Base-by-base conservation (phyloP, 37 sponge, comb jelly and placozoan species). In the Beroe ovata region DNA sequence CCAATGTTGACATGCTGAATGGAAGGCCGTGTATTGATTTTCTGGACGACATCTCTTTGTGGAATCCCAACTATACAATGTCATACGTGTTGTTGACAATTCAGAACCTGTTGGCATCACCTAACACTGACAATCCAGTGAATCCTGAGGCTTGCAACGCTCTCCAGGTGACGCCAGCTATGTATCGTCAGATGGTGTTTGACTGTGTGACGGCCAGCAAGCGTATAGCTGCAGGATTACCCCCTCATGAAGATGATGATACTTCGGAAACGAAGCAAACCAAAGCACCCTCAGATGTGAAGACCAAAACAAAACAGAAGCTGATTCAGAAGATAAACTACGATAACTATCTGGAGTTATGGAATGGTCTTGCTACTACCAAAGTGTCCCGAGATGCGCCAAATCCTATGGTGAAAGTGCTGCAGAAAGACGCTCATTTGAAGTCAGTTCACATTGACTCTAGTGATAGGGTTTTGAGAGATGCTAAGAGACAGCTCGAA, bases 131-230 rank as follows among this genome's bases (percentile, higher is more conserved):
- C 35, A 6, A 42, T 11, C 58, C 89, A 1, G 62, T 89, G 25
- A 89, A 89, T 21, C 29, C 42, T 14, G 89, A 89, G 29, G 89
- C 89, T 8, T 59, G 61, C 34, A 89, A 62, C 22, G 89, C 89
- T 23, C 38, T 89, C 11, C 58, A 89, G 23, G 26, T 62, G 14
- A 63, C 89, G 8, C 89, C 63, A 11, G 89, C 63, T 1, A 62
- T 89, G 63, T 89, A 89, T 26, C 29, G 64, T 2, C 64, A 60
- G 39, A 89, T 89, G 89, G 89, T 89, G 37, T 63, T 60, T 32
- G 89, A 89, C 28, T 89, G 89, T 62, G 89, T 89, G 64, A 62
- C 39, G n/a, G 89, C 89, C 23, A 89, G 89, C n/a, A 89, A 89
- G 39, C 39, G 89, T 1, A 62, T 89, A n/a, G 89, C 89, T n/a